Evolutionary conservation across 2,113 vertebrate species (phyloP), one percentile per base, ranked within the genome.

Genomic region (Rhagologus leucostigma): DNA sequence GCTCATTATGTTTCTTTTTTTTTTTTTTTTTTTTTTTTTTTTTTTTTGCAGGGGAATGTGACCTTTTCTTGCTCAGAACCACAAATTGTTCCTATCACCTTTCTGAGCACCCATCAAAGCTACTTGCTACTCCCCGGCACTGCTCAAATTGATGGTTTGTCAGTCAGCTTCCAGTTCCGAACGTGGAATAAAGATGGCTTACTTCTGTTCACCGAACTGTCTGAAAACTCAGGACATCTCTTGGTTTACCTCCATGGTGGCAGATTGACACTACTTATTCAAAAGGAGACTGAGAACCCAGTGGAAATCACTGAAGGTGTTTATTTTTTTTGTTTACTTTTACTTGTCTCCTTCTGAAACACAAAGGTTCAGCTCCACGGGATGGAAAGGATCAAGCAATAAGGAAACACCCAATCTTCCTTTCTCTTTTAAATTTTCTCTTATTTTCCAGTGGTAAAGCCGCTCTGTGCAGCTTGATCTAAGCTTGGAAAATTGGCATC

Each of bases 1-100:
- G 73, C 93, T 97, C 83, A 90, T 89, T 50, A 68, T 68, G 27
- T 94, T 94, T 97, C n/a, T n/a, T n/a, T n/a, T n/a, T n/a, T n/a
- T n/a, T n/a, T 82, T 27, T 80, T 97, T 96, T 64, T 95, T 23
- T 12, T 11, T 32, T 89, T 97, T 7, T 97, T 96, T 83, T 87
- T 67, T 96, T 97, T 70, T 96, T 97, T 98, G 20, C 97, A 99
- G 99, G 99, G 99, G 53, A 99, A 99, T 4, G 99, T 99, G 96
- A 99, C 99, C 71, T 99, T 99, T 98, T 99, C 98, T 42, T 99
- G 99, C 95, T 99, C 99, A 3, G 98, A 99, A 95, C 98, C 98
- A 90, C 99, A 98, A 90, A 98, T 99, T 84, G 98, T 99, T 76
- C 98, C 99, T 37, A 98, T 99, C 97, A 99, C 99, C 70, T 99